Evolutionary conservation across 2,888 invertebrate species (phyloP).

Genomic region (Drosophila subsilvestris): DNA sequence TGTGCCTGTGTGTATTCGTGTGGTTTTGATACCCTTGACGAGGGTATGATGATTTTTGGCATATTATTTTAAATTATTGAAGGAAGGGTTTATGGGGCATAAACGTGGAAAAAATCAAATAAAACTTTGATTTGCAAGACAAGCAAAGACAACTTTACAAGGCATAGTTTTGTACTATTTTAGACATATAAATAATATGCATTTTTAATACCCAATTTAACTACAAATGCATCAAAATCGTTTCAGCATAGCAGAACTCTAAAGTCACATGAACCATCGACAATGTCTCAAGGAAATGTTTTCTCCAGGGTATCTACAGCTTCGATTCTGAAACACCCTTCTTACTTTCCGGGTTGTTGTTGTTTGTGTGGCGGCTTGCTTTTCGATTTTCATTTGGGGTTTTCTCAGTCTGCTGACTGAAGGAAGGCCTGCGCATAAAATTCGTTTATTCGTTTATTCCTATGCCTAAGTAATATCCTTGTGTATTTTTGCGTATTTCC

Average conservation of each 20-base stretch:
- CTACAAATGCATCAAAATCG: not conserved
- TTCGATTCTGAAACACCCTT: not conserved
- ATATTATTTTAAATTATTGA: not conserved
- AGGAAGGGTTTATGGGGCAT: too few species aligned
- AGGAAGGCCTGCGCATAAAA: slow-evolving; percentile 27
- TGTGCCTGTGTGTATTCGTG: slow-evolving; percentile 24
- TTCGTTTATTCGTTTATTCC: slow-evolving; percentile 15
- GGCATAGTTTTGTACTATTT: too few species aligned
- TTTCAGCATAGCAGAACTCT: not conserved
- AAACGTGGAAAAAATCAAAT: not conserved
- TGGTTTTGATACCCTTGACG: slow-evolving; percentile 14
- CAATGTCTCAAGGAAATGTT: too few species aligned
- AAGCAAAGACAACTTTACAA: too few species aligned
- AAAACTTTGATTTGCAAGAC: not conserved
- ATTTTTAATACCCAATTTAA: too few species aligned
- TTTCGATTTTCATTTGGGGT: slow-evolving; percentile 33
- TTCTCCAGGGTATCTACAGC: not conserved
- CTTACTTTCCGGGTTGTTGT: not conserved
- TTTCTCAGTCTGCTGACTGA: slow-evolving; percentile 4
- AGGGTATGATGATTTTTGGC: not conserved
- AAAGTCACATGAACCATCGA: too few species aligned
- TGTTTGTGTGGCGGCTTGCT: slow-evolving; percentile 19
- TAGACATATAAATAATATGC: too few species aligned
- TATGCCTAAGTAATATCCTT: slow-evolving; percentile 65
- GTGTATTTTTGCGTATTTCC: slow-evolving; percentile 70